Evolutionary conservation across 1,140 invertebrate genomes (phyloP), one percentile per base, ranked within the genome.

Genomic region (Calephelis virginiensis): DNA sequence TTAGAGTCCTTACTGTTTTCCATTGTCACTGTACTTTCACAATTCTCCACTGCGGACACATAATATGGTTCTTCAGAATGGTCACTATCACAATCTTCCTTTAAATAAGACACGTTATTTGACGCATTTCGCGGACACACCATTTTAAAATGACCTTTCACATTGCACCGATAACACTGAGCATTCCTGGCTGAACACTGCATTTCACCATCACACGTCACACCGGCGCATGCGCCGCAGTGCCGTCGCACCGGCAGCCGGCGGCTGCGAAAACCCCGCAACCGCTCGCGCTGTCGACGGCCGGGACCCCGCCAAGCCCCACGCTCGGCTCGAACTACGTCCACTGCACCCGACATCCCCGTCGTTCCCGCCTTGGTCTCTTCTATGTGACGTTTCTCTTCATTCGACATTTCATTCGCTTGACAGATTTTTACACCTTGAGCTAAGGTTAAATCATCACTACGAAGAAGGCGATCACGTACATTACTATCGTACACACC

Each of bases 381-480:
- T n/a, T n/a, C n/a, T n/a, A n/a, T n/a, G n/a, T n/a, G n/a, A n/a
- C n/a, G n/a, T n/a, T n/a, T n/a, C n/a, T n/a, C n/a, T n/a, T n/a
- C n/a, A n/a, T n/a, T 66, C 6, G 71, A 69, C 48, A 76, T 68
- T 46, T 74, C 68, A 9, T 67, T 64, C 12, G 66, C 70, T 61
- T 74, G 72, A 45, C 72, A 76, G 5, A 76, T 74, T 63, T 74
- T 72, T 40, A 74, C 62, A 12, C 68, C 68, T 48, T 70, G 67
- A 14, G 62, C 68, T 37, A 73, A 48, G 11, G 56, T 72, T 13
- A 76, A 65, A 28, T 71, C 72, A 5, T 72, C 66, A 1, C 48
- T 56, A 46, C 70, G 48, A 5, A 77, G 45, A 40, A 77, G 37
- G 5, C 75, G 46, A 50, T 74, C 70, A 1, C 70, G 53, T 3